Base-by-base conservation (phyloP, 2,888 invertebrate species). In the Nomada fucata region DNA sequence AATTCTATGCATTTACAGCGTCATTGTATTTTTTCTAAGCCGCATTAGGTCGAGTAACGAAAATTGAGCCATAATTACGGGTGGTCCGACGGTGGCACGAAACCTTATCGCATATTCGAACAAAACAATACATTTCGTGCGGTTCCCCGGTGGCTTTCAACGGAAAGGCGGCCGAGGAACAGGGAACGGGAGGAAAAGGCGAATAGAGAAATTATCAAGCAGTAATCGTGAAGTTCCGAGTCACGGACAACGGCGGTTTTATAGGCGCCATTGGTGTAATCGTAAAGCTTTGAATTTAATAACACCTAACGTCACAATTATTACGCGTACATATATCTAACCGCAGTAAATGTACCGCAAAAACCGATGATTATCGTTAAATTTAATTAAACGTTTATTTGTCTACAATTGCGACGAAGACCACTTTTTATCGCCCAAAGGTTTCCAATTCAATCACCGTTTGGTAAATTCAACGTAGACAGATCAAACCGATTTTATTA, bases 261-360 rank as follows among this genome's bases (percentile, higher is more conserved):
- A 73, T 73, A 52, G 73, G n/a, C 20, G 11, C 23, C n/a, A 64
- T 60, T 26, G 36, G 59, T 20, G n/a, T 50, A 36, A n/a, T 52
- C 73, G 57, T 64, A 73, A 73, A 73, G 13, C 29, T 29, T 29
- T 42, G 29, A 47, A 57, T 73, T 73, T 64, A 73, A 64, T 65
- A 64, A 57, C 64, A n/a, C 13, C 9, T 29, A 59, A 36, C 44
- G 44, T n/a, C 36, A 15, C 26, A 69, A 69, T 69, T 69, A 69
- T 47, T 69, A 18, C 44, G 13, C 26, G 44, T 15, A 13, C 59
- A 11, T 47, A 47, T 26, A 59, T 57, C 42, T 47, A 59, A 59
- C 11, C 10, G 44, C 44, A 23, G 13, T 57, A 57, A 44, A 55
- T 68, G 23, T 44, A 23, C 42, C 42, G 23, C 50, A 64, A 64